Percentiles rank a stretch among this genome's conserved stretches.
Conservation (phyloP, 37 sponge, comb jelly and placozoan species). For the Halisarca cf. caerulea region DNA sequence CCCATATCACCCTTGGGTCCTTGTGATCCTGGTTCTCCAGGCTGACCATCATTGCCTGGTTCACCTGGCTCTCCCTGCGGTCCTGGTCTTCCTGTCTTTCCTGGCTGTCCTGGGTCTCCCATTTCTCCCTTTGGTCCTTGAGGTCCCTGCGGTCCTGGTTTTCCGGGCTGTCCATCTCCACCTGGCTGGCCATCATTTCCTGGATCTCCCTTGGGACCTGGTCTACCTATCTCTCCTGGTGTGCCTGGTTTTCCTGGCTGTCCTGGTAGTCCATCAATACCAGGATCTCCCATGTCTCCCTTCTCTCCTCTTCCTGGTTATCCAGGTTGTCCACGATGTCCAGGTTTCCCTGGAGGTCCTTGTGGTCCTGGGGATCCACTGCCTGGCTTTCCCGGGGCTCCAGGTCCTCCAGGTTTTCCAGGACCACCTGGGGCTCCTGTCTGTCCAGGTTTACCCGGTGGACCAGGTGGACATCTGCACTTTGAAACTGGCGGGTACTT, state of each 20-base stretch:
- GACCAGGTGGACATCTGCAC: neutral
- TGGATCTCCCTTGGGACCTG: conserved; percentile 10
- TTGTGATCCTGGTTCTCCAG: neutral
- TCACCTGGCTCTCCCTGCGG: neutral
- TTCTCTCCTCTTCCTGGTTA: neutral
- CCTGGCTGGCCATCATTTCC: conserved; percentile 3
- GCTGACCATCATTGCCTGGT: neutral
- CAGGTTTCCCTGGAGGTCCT: neutral
- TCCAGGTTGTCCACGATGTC: neutral
- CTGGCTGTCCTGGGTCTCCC: neutral
- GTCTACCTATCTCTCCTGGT: neutral
- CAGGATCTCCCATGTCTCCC: conserved; percentile 3
- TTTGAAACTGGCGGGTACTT: no score
- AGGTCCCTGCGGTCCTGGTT: conserved; percentile 4
- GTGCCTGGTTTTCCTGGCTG: neutral
- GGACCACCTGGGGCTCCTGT: neutral
- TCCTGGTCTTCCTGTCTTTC: no score
- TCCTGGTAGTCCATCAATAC: neutral
- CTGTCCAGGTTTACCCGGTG: neutral
- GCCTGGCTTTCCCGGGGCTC: neutral
- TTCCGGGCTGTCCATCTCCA: neutral
- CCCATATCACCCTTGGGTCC: neutral
- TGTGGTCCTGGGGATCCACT: neutral
- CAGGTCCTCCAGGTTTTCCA: neutral
- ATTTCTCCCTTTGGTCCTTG: neutral